These are phyloP conservation scores for Aptenodytes patagonicus DNA, from an alignment of 2,113 vertebrate genomes.

Conservation along the genomic window DNA sequence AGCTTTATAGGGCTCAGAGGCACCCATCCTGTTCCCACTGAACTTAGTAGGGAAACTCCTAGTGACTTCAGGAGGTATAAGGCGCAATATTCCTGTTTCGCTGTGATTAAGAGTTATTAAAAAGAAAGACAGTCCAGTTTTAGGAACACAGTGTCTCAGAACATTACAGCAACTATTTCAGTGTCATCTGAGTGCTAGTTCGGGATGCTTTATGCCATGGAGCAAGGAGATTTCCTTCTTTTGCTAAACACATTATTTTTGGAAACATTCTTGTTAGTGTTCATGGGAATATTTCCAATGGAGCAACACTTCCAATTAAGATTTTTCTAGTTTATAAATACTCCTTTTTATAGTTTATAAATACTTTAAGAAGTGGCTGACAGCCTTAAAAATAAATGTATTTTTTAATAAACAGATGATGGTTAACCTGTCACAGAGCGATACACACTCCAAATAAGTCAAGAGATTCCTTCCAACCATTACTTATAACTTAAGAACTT, in stretches of 20 bases:
- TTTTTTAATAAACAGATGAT: background rate
- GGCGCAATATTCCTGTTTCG: background rate
- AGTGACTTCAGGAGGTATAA: background rate
- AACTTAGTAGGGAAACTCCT: background rate
- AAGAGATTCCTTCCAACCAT: background rate
- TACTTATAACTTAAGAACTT: background rate
- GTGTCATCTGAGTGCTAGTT: background rate
- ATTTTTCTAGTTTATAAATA: background rate
- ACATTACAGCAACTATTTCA: background rate
- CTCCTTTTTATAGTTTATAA: background rate
- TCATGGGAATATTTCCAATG: background rate
- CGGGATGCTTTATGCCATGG: background rate
- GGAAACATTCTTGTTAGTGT: background rate
- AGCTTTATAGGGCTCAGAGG: background rate
- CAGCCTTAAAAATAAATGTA: background rate
- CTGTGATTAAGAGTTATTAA: background rate
- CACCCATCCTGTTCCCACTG: background rate
- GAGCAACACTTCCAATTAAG: conserved; percentile 18
- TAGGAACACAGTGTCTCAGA: background rate
- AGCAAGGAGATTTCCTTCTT: background rate
- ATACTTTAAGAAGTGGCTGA: background rate
- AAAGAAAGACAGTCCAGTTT: background rate
- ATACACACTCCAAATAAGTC: background rate
- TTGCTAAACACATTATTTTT: background rate
- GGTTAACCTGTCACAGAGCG: background rate